A percentile compares a stretch with the other conserved stretches of the same genome.
Evolutionary conservation across 2,797 vertebrate genomes (phyloP).

Genomic region (Dendrocincla tyrannina): DNA sequence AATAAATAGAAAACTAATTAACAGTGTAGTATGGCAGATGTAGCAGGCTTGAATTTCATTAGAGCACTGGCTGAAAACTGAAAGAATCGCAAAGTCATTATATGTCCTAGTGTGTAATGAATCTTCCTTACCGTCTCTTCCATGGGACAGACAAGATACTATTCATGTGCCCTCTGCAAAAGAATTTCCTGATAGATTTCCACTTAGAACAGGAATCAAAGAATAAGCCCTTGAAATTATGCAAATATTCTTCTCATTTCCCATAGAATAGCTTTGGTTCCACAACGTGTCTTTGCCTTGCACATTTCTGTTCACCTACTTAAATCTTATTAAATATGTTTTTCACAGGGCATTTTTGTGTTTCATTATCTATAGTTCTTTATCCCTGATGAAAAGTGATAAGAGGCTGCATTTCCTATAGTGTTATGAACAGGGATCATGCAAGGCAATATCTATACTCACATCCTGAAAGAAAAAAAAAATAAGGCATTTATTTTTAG

Average conservation of each 20-base stretch:
- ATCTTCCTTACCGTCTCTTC: constrained; percentile 3
- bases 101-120: constrained; percentile 18
- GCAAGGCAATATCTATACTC: constrained; percentile 22
- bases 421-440: constrained; percentile 22
- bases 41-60: constrained; percentile 76
- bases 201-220: constrained; percentile 47
- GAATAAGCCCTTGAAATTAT: constrained; percentile 28
- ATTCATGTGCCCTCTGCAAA: background rate
- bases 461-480: background rate
- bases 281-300: background rate
- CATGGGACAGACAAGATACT: background rate
- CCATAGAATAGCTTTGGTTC: constrained; percentile 10
- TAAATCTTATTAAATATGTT: constrained; percentile 32
- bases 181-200: constrained; percentile 35
- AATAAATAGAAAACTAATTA: constrained; percentile 88
- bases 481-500: constrained; percentile 60
- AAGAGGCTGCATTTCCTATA: constrained; percentile 8
- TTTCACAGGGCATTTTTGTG: constrained; percentile 1
- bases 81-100: constrained; percentile 37
- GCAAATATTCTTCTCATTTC: constrained; percentile 42
- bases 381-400: constrained; percentile 26
- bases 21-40: constrained; percentile 72
- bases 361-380: background rate
- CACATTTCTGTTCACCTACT: background rate
- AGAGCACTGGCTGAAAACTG: constrained; percentile 63